Percentiles rank a stretch among this genome's conserved stretches.
Conservation (phyloP, 2,888 invertebrate species). For the Beris morrisii region DNA sequence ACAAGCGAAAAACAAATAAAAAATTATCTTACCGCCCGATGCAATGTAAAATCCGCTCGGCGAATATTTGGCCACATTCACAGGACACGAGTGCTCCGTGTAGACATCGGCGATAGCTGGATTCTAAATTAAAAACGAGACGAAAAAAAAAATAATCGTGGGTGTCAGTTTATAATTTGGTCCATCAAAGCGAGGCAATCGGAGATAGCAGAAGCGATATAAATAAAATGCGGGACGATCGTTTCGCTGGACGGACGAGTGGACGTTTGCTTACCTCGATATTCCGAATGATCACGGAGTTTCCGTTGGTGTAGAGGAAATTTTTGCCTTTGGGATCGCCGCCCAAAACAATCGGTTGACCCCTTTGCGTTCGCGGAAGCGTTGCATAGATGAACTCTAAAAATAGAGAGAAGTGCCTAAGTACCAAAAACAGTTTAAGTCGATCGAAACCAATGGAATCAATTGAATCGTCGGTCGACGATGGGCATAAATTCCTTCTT, state of each 20-base stretch:
- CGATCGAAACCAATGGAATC: not conserved
- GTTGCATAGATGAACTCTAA: conserved; percentile 89
- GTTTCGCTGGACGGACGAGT: too few relatives aligned
- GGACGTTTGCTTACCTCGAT: conserved; percentile 71
- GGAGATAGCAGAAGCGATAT: too few relatives aligned
- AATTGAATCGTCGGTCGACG: not conserved
- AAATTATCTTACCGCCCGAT: conserved; percentile 78
- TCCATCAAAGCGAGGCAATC: not conserved
- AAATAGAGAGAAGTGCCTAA: conserved; percentile 43
- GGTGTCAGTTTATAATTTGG: not conserved
- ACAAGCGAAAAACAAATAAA: conserved; percentile 13
- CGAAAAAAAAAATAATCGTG: conserved; percentile 7
- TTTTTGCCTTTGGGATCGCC: conserved; percentile 96
- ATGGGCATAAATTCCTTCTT: not conserved
- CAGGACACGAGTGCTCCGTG: conserved; percentile 93
- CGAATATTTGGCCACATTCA: conserved; percentile 97
- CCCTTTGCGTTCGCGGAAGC: conserved; percentile 91
- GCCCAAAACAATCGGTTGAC: conserved; percentile 91
- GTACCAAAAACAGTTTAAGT: not conserved
- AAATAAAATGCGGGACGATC: not conserved
- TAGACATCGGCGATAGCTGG: conserved; percentile 93
- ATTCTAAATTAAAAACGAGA: conserved; percentile 62
- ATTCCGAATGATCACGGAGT: conserved; percentile 95
- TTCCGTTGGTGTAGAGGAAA: conserved; percentile 96
- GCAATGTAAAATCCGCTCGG: conserved; percentile 98